Evolutionary conservation across 2,797 vertebrate species (phyloP).

Genomic region (Clarias platycephalus): DNA sequence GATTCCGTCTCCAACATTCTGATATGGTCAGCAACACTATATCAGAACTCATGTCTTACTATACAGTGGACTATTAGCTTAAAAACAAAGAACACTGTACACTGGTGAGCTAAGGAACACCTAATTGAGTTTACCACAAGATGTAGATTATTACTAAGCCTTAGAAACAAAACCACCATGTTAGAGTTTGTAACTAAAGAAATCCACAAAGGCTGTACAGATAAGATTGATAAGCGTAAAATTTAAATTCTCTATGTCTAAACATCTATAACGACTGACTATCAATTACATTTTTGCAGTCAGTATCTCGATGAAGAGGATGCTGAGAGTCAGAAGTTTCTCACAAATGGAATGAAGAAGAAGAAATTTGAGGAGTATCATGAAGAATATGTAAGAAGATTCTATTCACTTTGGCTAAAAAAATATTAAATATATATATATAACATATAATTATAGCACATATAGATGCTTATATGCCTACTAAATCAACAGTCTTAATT

Average conservation of each 20-base stretch:
- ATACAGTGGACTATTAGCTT: background rate
- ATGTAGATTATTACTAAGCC: background rate
- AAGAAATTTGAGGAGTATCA: slow-evolving; percentile 81
- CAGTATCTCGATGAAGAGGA: slow-evolving; percentile 79
- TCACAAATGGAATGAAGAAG: slow-evolving; percentile 89
- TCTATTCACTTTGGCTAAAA: background rate
- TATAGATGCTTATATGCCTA: background rate
- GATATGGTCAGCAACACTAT: background rate
- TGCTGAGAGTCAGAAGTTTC: slow-evolving; percentile 90
- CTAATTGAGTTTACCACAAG: background rate
- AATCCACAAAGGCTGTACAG: background rate
- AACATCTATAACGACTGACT: background rate
- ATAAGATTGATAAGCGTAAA: background rate
- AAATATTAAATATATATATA: background rate
- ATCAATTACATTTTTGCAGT: slow-evolving; percentile 63
- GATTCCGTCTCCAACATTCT: background rate
- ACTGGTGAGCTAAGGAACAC: background rate
- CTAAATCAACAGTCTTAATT: background rate
- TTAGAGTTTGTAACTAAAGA: background rate
- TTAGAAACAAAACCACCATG: background rate
- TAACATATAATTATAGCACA: too few relatives aligned
- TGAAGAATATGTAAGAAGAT: slow-evolving; percentile 88
- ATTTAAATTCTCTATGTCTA: too few relatives aligned
- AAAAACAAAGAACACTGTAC: too few relatives aligned
- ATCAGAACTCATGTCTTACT: background rate